A percentile compares a stretch with the other conserved stretches of the same genome.
Conservation (phyloP, 2,113 vertebrate species). For the Phrynosoma platyrhinos region DNA sequence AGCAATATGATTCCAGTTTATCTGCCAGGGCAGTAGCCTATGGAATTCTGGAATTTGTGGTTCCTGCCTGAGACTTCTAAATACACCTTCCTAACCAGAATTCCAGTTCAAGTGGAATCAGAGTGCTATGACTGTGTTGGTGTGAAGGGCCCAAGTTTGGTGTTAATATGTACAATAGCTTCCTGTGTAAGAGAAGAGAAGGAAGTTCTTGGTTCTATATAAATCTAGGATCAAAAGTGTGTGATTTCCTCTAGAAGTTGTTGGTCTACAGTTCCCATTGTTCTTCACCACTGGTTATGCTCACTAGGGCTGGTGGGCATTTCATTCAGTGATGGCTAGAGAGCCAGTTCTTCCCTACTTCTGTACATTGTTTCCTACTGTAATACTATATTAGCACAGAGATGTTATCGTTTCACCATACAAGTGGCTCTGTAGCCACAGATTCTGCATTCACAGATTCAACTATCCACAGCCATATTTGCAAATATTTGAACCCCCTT, state of each 20-base stretch:
- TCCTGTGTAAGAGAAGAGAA: neutral
- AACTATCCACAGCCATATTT: too few species aligned
- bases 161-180: neutral
- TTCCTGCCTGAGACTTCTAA: too few species aligned
- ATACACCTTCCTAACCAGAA: too few species aligned
- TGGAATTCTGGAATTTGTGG: too few species aligned
- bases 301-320: neutral
- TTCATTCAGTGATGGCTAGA: neutral
- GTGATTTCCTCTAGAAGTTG: neutral
- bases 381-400: neutral
- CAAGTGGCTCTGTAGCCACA: too few species aligned
- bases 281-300: neutral
- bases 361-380: neutral
- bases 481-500: too few species aligned
- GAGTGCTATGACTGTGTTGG: too few species aligned
- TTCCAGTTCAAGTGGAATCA: too few species aligned
- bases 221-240: neutral
- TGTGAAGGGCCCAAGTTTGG: neutral
- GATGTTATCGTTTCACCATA: neutral
- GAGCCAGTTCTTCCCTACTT: neutral
- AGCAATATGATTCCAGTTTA: too few species aligned
- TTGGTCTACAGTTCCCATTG: neutral
- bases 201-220: neutral
- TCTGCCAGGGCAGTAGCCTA: too few species aligned
- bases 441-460: too few species aligned